A percentile compares a stretch with the other conserved stretches of the same genome.
phyloP scores from a whole-genome alignment of 2,888 invertebrate species.

The Plemyria rubiginata region DNA sequence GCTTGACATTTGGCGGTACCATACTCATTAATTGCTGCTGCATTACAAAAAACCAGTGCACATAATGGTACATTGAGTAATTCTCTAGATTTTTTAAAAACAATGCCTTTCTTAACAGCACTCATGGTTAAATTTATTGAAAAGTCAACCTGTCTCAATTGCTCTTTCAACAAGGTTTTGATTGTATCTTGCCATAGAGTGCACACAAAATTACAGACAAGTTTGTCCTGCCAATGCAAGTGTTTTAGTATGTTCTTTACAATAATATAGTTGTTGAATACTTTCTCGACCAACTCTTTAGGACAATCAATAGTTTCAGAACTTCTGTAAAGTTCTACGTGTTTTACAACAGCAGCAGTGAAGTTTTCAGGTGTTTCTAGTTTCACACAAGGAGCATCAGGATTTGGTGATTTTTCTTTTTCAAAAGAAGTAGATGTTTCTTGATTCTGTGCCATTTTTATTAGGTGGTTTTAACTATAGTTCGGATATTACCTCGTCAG shows the following conservation, averaged over 20 bases:
- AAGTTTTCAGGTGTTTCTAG: constrained; percentile 58
- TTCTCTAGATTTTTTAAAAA: constrained; percentile 60
- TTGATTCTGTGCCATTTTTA: constrained; percentile 44
- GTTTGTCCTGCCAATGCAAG: constrained; percentile 74
- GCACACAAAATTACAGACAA: constrained; percentile 69
- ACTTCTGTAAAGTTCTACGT: constrained; percentile 52
- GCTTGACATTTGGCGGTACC: constrained; percentile 54
- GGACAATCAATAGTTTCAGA: constrained; percentile 53
- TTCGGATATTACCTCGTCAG: constrained; percentile 88
- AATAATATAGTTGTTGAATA: constrained; percentile 74
- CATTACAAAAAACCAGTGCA: constrained; percentile 67
- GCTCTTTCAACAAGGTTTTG: constrained; percentile 63
- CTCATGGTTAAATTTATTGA: constrained; percentile 54
- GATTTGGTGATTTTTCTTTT: constrained; percentile 32
- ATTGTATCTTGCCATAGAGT: constrained; percentile 71
- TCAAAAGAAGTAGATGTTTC: constrained; percentile 4
- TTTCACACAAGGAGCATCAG: constrained; percentile 49
- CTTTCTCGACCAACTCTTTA: constrained; percentile 58
- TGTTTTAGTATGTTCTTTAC: constrained; percentile 71
- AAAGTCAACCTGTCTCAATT: constrained; percentile 66
- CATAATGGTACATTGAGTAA: constrained; percentile 67
- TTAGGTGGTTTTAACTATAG: constrained; percentile 68
- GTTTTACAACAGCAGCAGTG: constrained; percentile 59
- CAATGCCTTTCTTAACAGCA: constrained; percentile 51
- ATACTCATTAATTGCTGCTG: constrained; percentile 30